Conservation (phyloP, 1,140 invertebrate genomes). For the Ceratoteleas bidentatus region DNA sequence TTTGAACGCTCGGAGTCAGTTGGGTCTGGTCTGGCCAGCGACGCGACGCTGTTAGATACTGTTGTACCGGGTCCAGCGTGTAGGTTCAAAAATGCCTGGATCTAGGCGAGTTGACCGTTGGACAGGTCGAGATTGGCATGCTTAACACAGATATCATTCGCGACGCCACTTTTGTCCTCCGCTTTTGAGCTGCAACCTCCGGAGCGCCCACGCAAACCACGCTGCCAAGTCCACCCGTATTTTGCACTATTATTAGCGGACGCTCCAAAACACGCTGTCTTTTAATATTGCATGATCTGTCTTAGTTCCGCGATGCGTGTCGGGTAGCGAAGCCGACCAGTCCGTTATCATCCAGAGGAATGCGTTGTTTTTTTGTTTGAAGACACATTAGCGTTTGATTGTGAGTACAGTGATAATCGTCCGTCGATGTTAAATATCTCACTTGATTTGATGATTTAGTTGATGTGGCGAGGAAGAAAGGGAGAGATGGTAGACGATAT, state of each 20-base stretch:
- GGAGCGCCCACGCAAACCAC: constrained; percentile 43
- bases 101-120: too few relatives aligned
- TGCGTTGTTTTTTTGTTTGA: background rate
- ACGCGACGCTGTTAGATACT: too few relatives aligned
- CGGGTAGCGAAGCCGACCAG: constrained; percentile 13
- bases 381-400: background rate
- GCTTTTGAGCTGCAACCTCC: constrained; percentile 49
- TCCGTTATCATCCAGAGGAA: constrained; percentile 4
- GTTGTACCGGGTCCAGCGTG: too few relatives aligned
- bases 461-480: too few relatives aligned
- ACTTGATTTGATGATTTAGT: too few relatives aligned
- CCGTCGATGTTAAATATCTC: background rate
- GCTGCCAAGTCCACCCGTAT: constrained; percentile 48
- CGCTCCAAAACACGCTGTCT: constrained; percentile 40
- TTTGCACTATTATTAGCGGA: constrained; percentile 63
- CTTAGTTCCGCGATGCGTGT: constrained; percentile 47
- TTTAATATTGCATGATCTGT: constrained; percentile 56
- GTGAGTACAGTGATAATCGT: background rate
- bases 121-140: too few relatives aligned
- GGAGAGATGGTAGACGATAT: too few relatives aligned
- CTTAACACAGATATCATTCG: constrained; percentile 27
- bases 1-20: too few relatives aligned
- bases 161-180: constrained; percentile 49
- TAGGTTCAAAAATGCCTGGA: too few relatives aligned
- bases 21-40: too few relatives aligned